Percentiles rank a stretch among this genome's conserved stretches.
These are phyloP conservation scores for Acanthis flammea DNA, from an alignment of 2,797 vertebrate genomes.

Conservation along the genomic window DNA sequence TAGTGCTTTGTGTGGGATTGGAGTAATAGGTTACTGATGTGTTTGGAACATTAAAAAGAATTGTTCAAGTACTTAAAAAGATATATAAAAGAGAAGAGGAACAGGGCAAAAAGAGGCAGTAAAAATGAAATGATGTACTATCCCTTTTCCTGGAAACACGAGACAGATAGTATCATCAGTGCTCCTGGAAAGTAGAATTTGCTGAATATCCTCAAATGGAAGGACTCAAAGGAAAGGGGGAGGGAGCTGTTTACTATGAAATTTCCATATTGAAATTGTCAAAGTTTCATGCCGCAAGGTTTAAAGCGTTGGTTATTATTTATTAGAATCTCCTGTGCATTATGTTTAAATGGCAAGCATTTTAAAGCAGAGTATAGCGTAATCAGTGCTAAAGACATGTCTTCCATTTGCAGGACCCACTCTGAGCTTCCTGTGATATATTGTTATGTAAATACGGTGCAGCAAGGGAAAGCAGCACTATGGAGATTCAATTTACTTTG, in stretches of 20 bases:
- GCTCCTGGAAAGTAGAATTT: constrained; percentile 48
- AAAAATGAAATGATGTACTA: not conserved
- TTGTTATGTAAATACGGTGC: constrained; percentile 81
- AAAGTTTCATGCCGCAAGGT: constrained; percentile 40
- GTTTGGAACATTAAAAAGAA: constrained; percentile 33
- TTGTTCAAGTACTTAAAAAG: constrained; percentile 34
- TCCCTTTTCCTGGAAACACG: not conserved
- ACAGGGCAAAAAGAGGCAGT: not conserved
- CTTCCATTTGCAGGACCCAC: constrained; percentile 71
- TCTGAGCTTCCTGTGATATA: constrained; percentile 77
- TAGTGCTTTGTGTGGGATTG: constrained; percentile 27
- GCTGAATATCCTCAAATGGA: constrained; percentile 12
- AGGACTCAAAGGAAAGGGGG: not conserved
- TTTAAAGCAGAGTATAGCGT: constrained; percentile 52
- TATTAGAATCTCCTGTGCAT: not conserved
- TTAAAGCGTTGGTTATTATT: constrained; percentile 54
- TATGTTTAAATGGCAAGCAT: constrained; percentile 41
- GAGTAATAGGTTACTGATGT: not conserved
- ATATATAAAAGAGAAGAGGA: not conserved
- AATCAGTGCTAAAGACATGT: constrained; percentile 59
- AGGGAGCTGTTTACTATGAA: constrained; percentile 14
- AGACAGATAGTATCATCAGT: not conserved
- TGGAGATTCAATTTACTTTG: constrained; percentile 82
- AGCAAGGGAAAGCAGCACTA: constrained; percentile 72
- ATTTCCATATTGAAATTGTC: constrained; percentile 17